Evolutionary conservation across 2,888 invertebrate species (phyloP).

Genomic region (Hedychridium roseum): DNA sequence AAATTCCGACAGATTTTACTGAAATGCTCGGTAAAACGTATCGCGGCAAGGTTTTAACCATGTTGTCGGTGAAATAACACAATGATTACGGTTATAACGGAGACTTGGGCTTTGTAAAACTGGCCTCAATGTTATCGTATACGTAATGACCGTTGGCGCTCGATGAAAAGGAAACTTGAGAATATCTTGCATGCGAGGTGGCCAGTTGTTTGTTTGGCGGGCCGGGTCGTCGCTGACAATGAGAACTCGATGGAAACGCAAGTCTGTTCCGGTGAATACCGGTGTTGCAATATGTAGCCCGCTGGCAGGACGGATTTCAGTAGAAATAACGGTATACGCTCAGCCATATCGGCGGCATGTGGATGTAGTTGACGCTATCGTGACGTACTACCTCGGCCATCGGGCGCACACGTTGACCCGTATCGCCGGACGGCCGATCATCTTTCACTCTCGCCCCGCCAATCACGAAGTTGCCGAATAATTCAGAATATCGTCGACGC

Average conservation of each 20-base stretch:
- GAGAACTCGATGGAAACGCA: constrained; percentile 27
- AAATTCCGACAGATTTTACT: no score
- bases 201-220: constrained; percentile 30
- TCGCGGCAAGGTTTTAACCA: no score
- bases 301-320: constrained; percentile 30
- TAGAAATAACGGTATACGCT: constrained; percentile 41
- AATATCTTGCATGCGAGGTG: no score
- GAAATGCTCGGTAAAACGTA: no score
- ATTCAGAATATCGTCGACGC: no score
- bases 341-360: constrained; percentile 38
- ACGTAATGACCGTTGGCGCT: no score
- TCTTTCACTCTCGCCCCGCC: not conserved
- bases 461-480: no score
- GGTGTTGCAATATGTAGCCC: constrained; percentile 13
- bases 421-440: constrained; percentile 9
- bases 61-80: no score
- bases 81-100: no score
- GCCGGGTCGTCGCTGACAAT: constrained; percentile 32
- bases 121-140: no score
- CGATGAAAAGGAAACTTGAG: no score
- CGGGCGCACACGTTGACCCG: constrained; percentile 15
- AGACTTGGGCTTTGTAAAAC: no score
- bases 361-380: constrained; percentile 45
- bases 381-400: constrained; percentile 37
- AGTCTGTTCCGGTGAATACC: constrained; percentile 29